Conservation (phyloP, 2,888 invertebrate species). For the Drosophila flavopinicola region DNA sequence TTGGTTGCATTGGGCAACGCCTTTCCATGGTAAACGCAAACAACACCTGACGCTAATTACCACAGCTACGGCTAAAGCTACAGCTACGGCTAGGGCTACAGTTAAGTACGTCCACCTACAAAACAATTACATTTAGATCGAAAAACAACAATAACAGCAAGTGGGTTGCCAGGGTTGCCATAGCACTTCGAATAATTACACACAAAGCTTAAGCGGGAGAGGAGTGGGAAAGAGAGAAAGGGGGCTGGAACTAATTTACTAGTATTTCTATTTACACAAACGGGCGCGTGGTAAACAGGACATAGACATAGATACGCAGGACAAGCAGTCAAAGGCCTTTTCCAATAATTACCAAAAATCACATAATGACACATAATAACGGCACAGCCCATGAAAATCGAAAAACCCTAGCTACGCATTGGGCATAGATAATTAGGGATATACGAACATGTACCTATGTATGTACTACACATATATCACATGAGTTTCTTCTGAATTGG, state of each 20-base stretch:
- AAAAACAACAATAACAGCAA: slow-evolving; percentile 34
- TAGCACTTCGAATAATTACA: slow-evolving; percentile 70
- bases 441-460: no score
- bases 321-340: slow-evolving; percentile 51
- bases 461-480: slow-evolving; percentile 19
- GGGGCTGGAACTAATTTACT: slow-evolving; percentile 52
- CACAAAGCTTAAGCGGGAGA: slow-evolving; percentile 28
- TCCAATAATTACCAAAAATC: slow-evolving; percentile 77
- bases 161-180: slow-evolving; percentile 59
- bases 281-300: slow-evolving; percentile 56
- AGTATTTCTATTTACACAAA: slow-evolving; percentile 61
- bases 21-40: slow-evolving; percentile 5
- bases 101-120: slow-evolving; percentile 39
- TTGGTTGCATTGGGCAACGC: slow-evolving; percentile 3
- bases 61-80: slow-evolving; percentile 16
- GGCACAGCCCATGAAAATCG: slow-evolving; percentile 9
- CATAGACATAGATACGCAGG: slow-evolving; percentile 18
- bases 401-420: slow-evolving; percentile 38
- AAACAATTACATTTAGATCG: slow-evolving; percentile 66
- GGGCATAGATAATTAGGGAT: slow-evolving; percentile 51
- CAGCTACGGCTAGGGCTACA: not conserved
- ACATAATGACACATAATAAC: slow-evolving; percentile 75
- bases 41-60: slow-evolving; percentile 71
- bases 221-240: no score
- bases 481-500: not conserved